phyloP scores from a whole-genome alignment of 2,888 invertebrate species.

The Trisateles emortualis region DNA sequence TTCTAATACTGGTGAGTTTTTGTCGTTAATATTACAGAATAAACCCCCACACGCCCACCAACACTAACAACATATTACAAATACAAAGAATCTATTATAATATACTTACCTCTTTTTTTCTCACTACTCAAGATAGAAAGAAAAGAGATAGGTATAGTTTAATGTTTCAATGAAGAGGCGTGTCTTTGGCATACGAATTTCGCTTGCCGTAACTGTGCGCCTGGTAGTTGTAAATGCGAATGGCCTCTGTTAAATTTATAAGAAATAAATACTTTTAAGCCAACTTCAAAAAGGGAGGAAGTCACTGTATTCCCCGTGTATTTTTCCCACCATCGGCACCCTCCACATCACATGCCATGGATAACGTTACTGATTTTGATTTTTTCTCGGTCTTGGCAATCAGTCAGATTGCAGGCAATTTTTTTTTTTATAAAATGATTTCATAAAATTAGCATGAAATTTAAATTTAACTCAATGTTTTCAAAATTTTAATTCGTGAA shows the following conservation, averaged over 20 bases:
- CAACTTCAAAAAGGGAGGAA: too few relatives aligned
- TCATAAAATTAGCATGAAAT: too few relatives aligned
- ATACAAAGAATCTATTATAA: neutral
- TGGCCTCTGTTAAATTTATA: slow-evolving; percentile 13
- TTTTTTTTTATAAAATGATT: too few relatives aligned
- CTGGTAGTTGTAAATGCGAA: slow-evolving; percentile 22
- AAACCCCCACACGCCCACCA: slow-evolving; percentile 7
- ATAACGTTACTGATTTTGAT: too few relatives aligned
- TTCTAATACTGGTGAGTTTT: slow-evolving; percentile 26
- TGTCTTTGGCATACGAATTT: neutral
- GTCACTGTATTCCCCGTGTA: too few relatives aligned
- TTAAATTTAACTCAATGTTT: too few relatives aligned
- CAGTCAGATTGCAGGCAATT: too few relatives aligned
- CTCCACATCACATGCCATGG: too few relatives aligned
- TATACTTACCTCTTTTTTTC: slow-evolving; percentile 23
- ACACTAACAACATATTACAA: neutral
- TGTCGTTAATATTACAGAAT: slow-evolving; percentile 14
- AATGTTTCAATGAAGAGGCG: slow-evolving; percentile 15
- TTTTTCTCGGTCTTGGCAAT: too few relatives aligned
- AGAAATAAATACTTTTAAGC: neutral
- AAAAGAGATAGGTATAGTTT: slow-evolving; percentile 30
- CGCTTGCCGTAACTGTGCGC: slow-evolving; percentile 9
- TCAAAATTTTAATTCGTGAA: too few relatives aligned
- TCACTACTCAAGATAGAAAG: neutral
- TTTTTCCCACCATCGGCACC: too few relatives aligned